Evolutionary conservation across 1,140 invertebrate species (phyloP), one percentile per base, ranked within the genome.

Genomic region (Elymnias hypermnestra): DNA sequence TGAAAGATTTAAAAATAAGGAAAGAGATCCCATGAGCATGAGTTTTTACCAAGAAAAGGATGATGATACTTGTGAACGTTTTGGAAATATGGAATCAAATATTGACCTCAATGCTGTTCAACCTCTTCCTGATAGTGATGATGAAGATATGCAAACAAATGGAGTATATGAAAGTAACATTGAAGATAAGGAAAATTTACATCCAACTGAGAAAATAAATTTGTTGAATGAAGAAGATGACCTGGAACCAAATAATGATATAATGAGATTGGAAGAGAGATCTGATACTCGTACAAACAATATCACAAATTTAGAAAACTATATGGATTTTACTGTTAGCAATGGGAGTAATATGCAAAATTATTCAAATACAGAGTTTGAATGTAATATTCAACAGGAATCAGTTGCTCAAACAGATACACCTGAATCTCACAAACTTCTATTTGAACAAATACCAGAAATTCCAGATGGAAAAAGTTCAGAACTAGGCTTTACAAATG

Each of bases 31-130:
- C 4, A 92, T 92, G 91, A 88, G 89, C 8, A 91, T 91, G 88
- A 92, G 91, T 6, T 89, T 91, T 54, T 90, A 91, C 36, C 90
- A 91, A 28, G 88, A 89, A 44, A 89, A 91, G 54, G 87, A 90
- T 46, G 87, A 89, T 56, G 86, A 87, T 7, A 90, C 88, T 6
- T 88, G 89, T 56, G 86, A 89, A 54, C 67, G 76, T 14, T 64
- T 76, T 44, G 29, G 52, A 13, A 74, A 68, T 57, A 61, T 63
- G 29, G 68, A 66, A 22, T 47, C 63, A 40, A 81, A 84, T 25
- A 87, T 90, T 6, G 91, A 92, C 63, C 65, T 91, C 2, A 92
- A 92, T 61, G 89, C 90, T 40, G 90, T 92, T 6, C 91, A 91
- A 48, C 75, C 85, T 18, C 59, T 92, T 22, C 88, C 87, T 3